These are phyloP conservation scores for Rhinatrema bivittatum DNA, from an alignment of 2,797 vertebrate genomes.

Conservation along the genomic window DNA sequence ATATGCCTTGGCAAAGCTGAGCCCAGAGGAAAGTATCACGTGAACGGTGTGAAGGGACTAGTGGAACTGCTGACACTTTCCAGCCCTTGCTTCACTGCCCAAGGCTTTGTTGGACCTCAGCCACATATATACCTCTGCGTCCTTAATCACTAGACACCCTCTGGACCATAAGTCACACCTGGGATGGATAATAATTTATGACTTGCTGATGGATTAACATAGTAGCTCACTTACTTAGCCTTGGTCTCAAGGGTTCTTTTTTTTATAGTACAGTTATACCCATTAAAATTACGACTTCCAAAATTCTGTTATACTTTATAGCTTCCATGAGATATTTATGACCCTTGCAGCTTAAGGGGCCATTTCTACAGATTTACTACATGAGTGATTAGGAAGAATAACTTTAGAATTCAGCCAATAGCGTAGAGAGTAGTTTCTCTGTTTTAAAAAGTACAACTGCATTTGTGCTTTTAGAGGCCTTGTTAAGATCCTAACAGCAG, in stretches of 20 bases:
- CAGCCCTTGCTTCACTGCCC: slow-evolving; percentile 51
- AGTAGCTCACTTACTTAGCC: slow-evolving; percentile 47
- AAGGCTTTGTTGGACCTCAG: slow-evolving; percentile 45
- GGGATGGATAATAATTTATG: slow-evolving; percentile 54
- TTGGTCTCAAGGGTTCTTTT: slow-evolving; percentile 52
- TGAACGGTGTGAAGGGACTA: slow-evolving; percentile 38
- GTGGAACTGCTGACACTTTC: slow-evolving; percentile 57
- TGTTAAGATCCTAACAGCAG: too few species aligned
- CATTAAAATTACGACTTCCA: slow-evolving; percentile 70
- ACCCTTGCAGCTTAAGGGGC: slow-evolving; percentile 52
- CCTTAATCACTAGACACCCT: slow-evolving; percentile 52
- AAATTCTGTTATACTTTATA: slow-evolving; percentile 64
- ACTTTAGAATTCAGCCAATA: slow-evolving; percentile 32
- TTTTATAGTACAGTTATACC: slow-evolving; percentile 61
- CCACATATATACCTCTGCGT: slow-evolving; percentile 52
- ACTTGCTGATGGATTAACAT: slow-evolving; percentile 56
- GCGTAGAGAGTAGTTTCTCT: slow-evolving; percentile 14
- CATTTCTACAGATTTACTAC: slow-evolving; percentile 59
- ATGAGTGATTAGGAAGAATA: slow-evolving; percentile 50
- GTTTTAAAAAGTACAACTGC: slow-evolving; percentile 26
- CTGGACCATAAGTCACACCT: slow-evolving; percentile 52
- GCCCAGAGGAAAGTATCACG: slow-evolving; percentile 38
- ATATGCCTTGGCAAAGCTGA: slow-evolving; percentile 23
- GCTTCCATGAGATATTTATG: slow-evolving; percentile 60
- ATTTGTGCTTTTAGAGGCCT: too few species aligned